Conservation (phyloP, 2,888 invertebrate species). For the Lasioglossum figueresi region DNA sequence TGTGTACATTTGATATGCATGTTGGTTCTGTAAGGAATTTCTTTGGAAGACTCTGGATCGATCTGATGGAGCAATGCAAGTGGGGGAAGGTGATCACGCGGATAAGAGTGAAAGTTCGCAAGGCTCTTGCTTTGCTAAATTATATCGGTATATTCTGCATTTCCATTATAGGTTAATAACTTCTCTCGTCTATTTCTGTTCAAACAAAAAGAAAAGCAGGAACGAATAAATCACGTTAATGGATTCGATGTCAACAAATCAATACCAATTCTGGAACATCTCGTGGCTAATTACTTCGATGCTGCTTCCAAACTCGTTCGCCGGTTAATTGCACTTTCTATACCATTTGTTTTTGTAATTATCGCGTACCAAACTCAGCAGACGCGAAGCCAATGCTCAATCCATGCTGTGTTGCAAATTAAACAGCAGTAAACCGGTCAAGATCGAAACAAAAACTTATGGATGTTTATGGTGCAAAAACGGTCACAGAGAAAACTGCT, state of each 20-base stretch:
- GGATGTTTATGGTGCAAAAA: not conserved
- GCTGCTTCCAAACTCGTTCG: not conserved
- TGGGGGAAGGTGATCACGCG: conserved; percentile 65
- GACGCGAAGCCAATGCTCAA: not conserved
- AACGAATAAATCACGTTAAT: not conserved
- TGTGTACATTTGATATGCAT: conserved; percentile 27
- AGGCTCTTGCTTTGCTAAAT: conserved; percentile 61
- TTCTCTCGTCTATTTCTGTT: not conserved
- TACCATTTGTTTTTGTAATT: conserved; percentile 2
- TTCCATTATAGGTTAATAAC: conserved; percentile 29
- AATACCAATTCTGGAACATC: not conserved
- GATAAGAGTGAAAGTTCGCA: conserved; percentile 76
- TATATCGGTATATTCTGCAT: conserved; percentile 42
- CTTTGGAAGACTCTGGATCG: conserved; percentile 61
- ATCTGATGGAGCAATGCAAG: conserved; percentile 46
- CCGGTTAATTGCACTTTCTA: conserved; percentile 4
- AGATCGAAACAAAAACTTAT: not conserved
- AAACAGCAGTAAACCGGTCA: not conserved
- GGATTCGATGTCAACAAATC: conserved; percentile 1
- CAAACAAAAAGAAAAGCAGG: not conserved
- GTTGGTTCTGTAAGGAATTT: conserved; percentile 69
- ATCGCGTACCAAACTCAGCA: not conserved
- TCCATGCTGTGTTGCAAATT: not conserved
- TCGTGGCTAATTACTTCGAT: not conserved
- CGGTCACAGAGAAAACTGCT: not conserved